Conservation (phyloP, 2,888 invertebrate genomes). For the Platynereis dumerilii region DNA sequence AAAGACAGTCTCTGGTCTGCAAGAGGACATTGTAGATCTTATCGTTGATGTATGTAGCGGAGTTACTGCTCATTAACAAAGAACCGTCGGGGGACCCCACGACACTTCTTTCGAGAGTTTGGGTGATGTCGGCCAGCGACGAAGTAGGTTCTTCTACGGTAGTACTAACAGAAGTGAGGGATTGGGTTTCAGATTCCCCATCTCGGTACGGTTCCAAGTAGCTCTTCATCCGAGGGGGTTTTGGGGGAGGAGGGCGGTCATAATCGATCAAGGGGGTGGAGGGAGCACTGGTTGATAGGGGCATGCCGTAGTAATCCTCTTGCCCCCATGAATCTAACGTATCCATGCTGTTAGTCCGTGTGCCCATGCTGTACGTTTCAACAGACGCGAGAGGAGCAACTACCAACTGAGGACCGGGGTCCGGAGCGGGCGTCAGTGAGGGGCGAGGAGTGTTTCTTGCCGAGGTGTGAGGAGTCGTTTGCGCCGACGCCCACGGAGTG, state of each 20-base stretch:
- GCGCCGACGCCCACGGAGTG: too few species aligned
- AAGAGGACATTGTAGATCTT: slow-evolving; percentile 32
- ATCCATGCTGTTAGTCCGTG: too few species aligned
- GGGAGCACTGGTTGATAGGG: slow-evolving; percentile 6
- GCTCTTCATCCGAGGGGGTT: slow-evolving; percentile 3
- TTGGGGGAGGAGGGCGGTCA: not conserved
- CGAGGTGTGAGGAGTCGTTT: too few species aligned
- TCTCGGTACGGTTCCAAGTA: not conserved
- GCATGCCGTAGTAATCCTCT: too few species aligned
- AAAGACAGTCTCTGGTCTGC: slow-evolving; percentile 34
- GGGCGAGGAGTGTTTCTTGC: too few species aligned
- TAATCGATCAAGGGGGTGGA: not conserved
- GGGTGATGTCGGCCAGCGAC: slow-evolving; percentile 22
- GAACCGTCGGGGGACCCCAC: not conserved
- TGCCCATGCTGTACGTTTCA: too few species aligned
- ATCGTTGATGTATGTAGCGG: slow-evolving; percentile 9
- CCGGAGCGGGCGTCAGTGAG: too few species aligned
- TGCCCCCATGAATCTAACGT: too few species aligned
- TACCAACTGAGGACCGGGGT: too few species aligned
- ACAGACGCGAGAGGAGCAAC: too few species aligned
- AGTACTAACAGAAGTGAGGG: not conserved
- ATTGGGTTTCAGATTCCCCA: not conserved
- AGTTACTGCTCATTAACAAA: not conserved
- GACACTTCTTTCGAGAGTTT: slow-evolving; percentile 15
- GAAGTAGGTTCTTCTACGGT: slow-evolving; percentile 10